Conservation (phyloP, 2,888 invertebrate genomes). For the Buathra laborator region DNA sequence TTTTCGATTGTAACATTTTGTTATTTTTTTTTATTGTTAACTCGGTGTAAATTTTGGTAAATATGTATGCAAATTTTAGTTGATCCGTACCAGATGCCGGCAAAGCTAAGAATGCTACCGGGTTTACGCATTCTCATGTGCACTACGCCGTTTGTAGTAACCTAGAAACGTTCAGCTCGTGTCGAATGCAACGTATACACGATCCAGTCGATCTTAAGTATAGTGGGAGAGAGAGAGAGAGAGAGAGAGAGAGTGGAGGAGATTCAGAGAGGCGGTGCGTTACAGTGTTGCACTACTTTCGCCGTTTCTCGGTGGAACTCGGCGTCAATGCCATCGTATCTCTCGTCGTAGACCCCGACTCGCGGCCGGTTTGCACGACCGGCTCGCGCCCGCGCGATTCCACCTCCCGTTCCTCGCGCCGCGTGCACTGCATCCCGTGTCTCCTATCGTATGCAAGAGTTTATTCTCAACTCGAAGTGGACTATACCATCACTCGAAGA, state of each 20-base stretch:
- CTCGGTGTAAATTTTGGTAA: not conserved
- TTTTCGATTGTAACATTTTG: not conserved
- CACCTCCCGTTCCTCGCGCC: slow-evolving; percentile 12
- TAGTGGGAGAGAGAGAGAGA: slow-evolving; percentile 8
- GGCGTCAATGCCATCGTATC: slow-evolving; percentile 79
- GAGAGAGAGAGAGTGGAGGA: slow-evolving; percentile 60
- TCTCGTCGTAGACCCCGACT: slow-evolving; percentile 52
- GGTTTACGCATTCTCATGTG: slow-evolving; percentile 69
- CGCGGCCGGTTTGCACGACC: slow-evolving; percentile 61
- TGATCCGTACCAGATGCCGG: slow-evolving; percentile 11
- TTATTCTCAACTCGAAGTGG: slow-evolving; percentile 12
- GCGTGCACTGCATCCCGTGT: slow-evolving; percentile 29
- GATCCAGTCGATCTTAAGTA: slow-evolving; percentile 45
- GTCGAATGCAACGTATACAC: slow-evolving; percentile 58
- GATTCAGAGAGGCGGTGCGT: slow-evolving; percentile 68
- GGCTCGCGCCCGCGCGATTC: slow-evolving; percentile 36
- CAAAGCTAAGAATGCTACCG: slow-evolving; percentile 60
- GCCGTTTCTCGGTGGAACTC: slow-evolving; percentile 75
- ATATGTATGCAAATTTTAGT: not conserved
- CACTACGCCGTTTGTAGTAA: slow-evolving; percentile 73
- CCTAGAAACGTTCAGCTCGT: slow-evolving; percentile 77
- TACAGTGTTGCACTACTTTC: slow-evolving; percentile 80
- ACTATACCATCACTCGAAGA: slow-evolving; percentile 48
- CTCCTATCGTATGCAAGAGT: slow-evolving; percentile 46
- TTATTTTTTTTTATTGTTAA: not conserved